Base-by-base conservation (phyloP, 2,113 vertebrate genomes). In the Malaclemys terrapin region DNA sequence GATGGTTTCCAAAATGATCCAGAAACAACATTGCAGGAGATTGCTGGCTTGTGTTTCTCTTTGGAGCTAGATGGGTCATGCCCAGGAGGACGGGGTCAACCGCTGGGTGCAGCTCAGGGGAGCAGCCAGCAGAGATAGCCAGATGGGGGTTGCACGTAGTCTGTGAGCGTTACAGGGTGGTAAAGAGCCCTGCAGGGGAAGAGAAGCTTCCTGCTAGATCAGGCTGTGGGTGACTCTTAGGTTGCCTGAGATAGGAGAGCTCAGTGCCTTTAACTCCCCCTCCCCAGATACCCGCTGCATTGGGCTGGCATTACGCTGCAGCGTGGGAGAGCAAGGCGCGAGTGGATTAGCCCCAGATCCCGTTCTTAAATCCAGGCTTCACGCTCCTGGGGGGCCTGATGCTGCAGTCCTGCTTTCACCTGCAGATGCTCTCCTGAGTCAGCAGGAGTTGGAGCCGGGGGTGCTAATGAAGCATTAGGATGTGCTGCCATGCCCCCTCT, bases 1-100 rank as follows among this genome's bases (percentile, higher is more conserved):
- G 3, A 86, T 85, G 89, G 89, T 94, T 57, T 82, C 90, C 80
- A 80, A 0, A 76, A 8, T 93, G 96, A 96, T 95, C 96, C 94
- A 84, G 85, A 25, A 38, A 9, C 3, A 2, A 80, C 75, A 1
- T 8, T 52, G 3, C 97, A 94, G 93, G 81, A 88, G 11, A 14
- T 0, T 56, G 91, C 96, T 90, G 93, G 88, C 94, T 97, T 92
- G 53, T 0, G 76, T 97, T 95, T 90, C 96, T 47, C 17, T 0
- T n/a, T 7, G 0, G 59, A 19, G 80, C 83, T 10, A 87, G 12
- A 29, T 0, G 2, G 65, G 78, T 38, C 81, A 0, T 0, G 20
- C 57, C 29, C 86, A 22, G 87, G 75, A 56, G 80, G 1, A 11
- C 50, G 27, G 79, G 3, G 31, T 88, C 75, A 31, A 4, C 91